These are phyloP conservation scores for Nyctereutes procyonoides DNA, from an alignment of 2,113 vertebrate species.

Conservation along the genomic window DNA sequence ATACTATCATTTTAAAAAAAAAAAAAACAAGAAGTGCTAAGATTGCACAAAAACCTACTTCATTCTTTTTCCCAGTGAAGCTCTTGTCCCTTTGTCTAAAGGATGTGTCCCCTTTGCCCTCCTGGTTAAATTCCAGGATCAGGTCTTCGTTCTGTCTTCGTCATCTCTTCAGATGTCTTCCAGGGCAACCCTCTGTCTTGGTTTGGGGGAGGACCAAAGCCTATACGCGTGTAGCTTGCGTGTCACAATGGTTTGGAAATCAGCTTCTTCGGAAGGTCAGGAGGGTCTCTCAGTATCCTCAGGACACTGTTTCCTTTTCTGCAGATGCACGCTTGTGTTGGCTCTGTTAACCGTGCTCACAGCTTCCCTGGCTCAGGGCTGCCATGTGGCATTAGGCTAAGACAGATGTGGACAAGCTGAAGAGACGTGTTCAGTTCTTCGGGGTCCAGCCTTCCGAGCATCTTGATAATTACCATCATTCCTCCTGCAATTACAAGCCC, in stretches of 20 bases:
- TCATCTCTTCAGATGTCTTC: background rate
- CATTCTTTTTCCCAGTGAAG: background rate
- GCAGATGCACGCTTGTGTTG: fast-evolving
- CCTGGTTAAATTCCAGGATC: background rate
- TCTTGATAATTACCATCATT: background rate
- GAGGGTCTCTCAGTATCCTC: background rate
- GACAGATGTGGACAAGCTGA: background rate
- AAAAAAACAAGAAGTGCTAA: background rate
- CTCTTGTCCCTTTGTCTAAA: background rate
- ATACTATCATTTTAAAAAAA: background rate
- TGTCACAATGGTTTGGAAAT: background rate
- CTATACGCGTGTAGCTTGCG: fast-evolving
- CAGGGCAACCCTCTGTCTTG: too few species aligned
- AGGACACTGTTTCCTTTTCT: background rate
- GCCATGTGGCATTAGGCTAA: background rate
- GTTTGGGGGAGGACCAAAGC: background rate
- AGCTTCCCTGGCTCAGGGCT: background rate
- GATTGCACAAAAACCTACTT: background rate
- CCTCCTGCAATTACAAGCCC: background rate
- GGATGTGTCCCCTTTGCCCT: background rate
- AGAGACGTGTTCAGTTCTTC: background rate
- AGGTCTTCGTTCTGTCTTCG: background rate
- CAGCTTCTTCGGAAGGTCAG: background rate
- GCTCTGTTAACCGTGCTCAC: background rate
- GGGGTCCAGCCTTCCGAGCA: background rate